Base-by-base conservation (phyloP, 2,888 invertebrate species). In the Lissocephala sabroskyi region DNA sequence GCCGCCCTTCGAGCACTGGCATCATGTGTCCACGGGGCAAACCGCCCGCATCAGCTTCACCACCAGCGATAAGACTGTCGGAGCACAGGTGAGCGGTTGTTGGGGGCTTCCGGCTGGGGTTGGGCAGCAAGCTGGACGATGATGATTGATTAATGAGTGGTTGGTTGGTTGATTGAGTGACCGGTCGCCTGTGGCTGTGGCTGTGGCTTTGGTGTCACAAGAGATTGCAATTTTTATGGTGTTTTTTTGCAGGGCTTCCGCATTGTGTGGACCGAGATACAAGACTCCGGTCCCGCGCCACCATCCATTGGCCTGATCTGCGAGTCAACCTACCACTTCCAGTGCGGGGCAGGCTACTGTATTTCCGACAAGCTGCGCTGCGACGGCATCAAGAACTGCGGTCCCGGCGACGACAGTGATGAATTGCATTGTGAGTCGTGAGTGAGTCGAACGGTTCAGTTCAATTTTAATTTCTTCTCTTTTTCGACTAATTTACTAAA, bases 261-360 rank as follows among this genome's bases (percentile, higher is more conserved):
- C 80, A 93, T 96, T 40, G 90, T 95, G 44, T 98, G 97, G 97
- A 97, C 97, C 50, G 97, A 98, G 87, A 92, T 97, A 70, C 87
- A 88, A 70, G 89, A 89, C 58, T 87, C 88, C 41, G 89, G 88
- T 51, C 85, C 85, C 47, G 85, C 86, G 58, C 83, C 84, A 50
- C 84, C 84, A 59, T 82, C 84, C 18, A 83, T 85, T 64, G 80
- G 84, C 28, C 66, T 84, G 51, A 71, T 83, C 40, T 85, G 85
- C 65, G 86, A 86, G 63, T 84, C 86, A 53, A 90, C 89, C 77
- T 89, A 88, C 68, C 89, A 91, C 77, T 94, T 93, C 83, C 88
- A 90, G 62, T 94, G 94, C 82, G 88, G 87, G 73, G 90, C 88
- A 66, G 90, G 89, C 70, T 92, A 90, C 81, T 96, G 96, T 86